A percentile compares a stretch with the other conserved stretches of the same genome.
phyloP scores from a whole-genome alignment of 2,888 invertebrate genomes.

The Actias luna region DNA sequence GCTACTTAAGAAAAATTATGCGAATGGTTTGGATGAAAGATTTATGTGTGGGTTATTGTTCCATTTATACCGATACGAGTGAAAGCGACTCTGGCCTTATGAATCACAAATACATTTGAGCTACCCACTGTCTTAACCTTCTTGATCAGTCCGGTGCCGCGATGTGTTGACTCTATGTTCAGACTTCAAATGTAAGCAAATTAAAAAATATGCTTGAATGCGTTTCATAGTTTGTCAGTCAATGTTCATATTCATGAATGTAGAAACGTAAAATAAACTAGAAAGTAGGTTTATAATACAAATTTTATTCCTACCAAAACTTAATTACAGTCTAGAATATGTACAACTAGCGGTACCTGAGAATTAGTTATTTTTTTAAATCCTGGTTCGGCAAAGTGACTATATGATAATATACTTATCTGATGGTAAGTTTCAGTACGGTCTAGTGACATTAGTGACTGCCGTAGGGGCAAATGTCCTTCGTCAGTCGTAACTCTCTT shows the following conservation, averaged over 20 bases:
- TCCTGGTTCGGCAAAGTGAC: too few species aligned
- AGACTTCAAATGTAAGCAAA: constrained; percentile 18
- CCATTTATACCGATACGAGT: constrained; percentile 47
- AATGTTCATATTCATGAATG: neutral
- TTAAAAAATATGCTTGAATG: neutral
- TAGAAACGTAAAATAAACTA: neutral
- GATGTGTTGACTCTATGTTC: constrained; percentile 61
- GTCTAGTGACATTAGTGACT: too few species aligned
- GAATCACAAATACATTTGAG: constrained; percentile 62
- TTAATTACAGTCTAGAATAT: neutral
- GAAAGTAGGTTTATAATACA: neutral
- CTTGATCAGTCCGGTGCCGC: constrained; percentile 59
- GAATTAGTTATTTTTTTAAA: too few species aligned
- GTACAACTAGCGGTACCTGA: neutral
- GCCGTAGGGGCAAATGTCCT: too few species aligned
- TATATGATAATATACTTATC: too few species aligned
- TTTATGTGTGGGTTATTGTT: constrained; percentile 52
- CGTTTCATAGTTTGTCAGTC: neutral
- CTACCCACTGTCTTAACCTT: constrained; percentile 57
- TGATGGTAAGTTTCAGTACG: too few species aligned
- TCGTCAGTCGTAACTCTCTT: too few species aligned
- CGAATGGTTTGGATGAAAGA: constrained; percentile 19
- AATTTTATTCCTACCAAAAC: neutral
- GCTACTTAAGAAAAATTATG: neutral
- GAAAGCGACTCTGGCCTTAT: constrained; percentile 57